Conservation (phyloP, 2,797 vertebrate genomes). For the Limnodromus scolopaceus region DNA sequence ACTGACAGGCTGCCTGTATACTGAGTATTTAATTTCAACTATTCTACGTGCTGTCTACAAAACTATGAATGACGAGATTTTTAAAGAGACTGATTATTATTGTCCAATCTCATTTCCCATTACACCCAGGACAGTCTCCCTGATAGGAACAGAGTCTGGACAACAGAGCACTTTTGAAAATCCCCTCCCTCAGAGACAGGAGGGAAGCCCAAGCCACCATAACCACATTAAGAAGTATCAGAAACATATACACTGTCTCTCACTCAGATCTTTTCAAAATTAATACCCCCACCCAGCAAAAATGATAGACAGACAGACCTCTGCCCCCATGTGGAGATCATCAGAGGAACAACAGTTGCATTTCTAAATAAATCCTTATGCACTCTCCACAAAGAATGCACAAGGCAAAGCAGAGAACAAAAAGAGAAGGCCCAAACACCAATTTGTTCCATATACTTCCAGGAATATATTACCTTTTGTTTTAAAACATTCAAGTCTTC, state of each 20-base stretch:
- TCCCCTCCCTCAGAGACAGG: background rate
- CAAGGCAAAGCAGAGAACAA: background rate
- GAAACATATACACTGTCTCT: background rate
- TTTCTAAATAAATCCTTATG: constrained; percentile 21
- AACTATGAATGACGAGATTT: background rate
- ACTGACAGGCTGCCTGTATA: background rate
- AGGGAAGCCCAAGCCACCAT: background rate
- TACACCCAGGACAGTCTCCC: background rate
- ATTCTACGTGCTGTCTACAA: background rate
- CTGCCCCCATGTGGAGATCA: background rate
- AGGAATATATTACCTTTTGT: background rate
- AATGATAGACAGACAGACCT: background rate
- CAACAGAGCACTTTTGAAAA: background rate
- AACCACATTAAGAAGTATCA: constrained; percentile 10
- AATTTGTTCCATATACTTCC: background rate
- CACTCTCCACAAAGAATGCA: background rate
- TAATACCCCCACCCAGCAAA: background rate
- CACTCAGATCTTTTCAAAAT: background rate
- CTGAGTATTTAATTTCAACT: background rate
- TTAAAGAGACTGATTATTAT: background rate
- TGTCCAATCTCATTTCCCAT: background rate
- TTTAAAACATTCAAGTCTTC: background rate
- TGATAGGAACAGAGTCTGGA: background rate
- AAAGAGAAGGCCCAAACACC: background rate
- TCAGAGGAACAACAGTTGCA: background rate